Evolutionary conservation across 37 sponge, comb jelly and placozoan species (phyloP), one percentile per base, ranked within the genome.

Genomic region (Tethya wilhelma): DNA sequence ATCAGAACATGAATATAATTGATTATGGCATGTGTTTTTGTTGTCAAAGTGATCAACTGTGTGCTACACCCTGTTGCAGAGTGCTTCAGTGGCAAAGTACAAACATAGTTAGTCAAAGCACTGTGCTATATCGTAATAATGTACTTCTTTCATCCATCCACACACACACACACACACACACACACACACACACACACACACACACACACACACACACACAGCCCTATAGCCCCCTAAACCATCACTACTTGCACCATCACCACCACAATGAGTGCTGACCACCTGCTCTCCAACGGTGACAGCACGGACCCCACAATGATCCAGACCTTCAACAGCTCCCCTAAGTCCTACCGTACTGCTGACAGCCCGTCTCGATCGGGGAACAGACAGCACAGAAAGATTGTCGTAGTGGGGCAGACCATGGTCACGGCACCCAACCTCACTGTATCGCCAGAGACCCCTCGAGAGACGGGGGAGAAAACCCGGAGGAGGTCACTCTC

Each of bases 341-440:
- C n/a, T n/a, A n/a, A n/a, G n/a, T n/a, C n/a, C n/a, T n/a, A n/a
- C n/a, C n/a, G n/a, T n/a, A n/a, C n/a, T n/a, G n/a, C n/a, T n/a
- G n/a, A n/a, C 53, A 49, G 14, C 53, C 53, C 67, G 14, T 36
- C 67, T 31, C 9, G 17, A 29, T 36, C 67, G 25, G 17, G 17
- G 38, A 45, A 72, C 23, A 49, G 34, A 22, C n/a, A n/a, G n/a
- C 39, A 69, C 42, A 69, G 69, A 36, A 69, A 40, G 4, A 26
- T 69, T 38, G 69, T 72, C 8, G 45, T 72, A 5, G 73, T 72
- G 4, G 73, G 29, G 32, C 73, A 72, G 29, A 49, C 45, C 23
- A 72, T 72, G 36, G 56, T 49, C 32, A 72, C 45, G 19, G 56
- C 19, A 49, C 28, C 23, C n/a, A 49, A 28, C 22, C 7, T 23